A percentile compares a stretch with the other conserved stretches of the same genome.
Evolutionary conservation across 2,113 vertebrate species (phyloP).

Genomic region (Fregata magnificens): DNA sequence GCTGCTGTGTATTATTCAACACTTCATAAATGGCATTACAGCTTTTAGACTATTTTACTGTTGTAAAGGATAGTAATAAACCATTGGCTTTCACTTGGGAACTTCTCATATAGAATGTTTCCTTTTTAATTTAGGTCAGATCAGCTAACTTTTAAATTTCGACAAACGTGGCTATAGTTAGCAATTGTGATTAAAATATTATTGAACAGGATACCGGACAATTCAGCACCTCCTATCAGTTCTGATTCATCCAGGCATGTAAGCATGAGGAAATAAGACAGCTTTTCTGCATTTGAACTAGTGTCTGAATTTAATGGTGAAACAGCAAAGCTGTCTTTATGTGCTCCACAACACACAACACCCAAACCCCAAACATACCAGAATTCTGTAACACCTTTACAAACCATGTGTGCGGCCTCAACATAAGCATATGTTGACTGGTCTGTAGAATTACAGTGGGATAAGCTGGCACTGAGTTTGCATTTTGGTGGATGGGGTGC

Average conservation of each 20-base stretch:
- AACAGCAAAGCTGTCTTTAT: not conserved
- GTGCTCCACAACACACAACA: not conserved
- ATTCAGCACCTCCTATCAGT: not conserved
- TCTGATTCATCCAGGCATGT: not conserved
- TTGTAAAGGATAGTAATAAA: slow-evolving; percentile 39
- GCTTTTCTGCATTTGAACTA: not conserved
- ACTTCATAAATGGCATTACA: slow-evolving; percentile 43
- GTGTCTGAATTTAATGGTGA: not conserved
- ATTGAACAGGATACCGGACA: not conserved
- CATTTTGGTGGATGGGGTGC: not conserved
- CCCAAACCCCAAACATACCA: not conserved
- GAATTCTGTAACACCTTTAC: not conserved
- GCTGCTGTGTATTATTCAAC: slow-evolving; percentile 12
- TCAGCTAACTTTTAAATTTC: slow-evolving; percentile 56
- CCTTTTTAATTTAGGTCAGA: slow-evolving; percentile 20
- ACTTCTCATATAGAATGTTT: not conserved
- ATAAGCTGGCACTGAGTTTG: not conserved
- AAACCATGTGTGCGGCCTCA: not conserved
- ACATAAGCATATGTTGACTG: not conserved
- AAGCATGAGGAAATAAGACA: slow-evolving; percentile 15
- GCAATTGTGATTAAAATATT: slow-evolving; percentile 33
- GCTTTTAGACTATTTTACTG: slow-evolving; percentile 16
- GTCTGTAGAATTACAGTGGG: not conserved
- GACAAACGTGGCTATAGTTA: slow-evolving; percentile 14
- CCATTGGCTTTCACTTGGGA: slow-evolving; percentile 39